Conservation (phyloP, 2,113 vertebrate genomes). For the Lichenostomus cassidix region DNA sequence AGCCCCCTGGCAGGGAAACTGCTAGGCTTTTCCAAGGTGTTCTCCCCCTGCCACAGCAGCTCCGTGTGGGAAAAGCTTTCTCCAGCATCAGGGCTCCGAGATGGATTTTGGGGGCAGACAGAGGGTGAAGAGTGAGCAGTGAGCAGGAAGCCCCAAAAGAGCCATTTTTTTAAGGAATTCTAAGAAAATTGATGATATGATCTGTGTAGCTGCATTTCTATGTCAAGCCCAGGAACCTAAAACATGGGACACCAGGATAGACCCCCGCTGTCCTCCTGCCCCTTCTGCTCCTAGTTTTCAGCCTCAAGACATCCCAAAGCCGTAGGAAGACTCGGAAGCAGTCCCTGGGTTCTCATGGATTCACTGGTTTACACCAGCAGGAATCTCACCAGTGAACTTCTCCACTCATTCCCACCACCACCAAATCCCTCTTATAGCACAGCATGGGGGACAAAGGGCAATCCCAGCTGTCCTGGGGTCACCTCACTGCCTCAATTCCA, state of each 20-base stretch:
- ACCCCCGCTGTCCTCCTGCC: too few species aligned
- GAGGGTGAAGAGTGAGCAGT: fast-evolving
- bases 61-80: not conserved
- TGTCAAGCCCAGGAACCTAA: fast-evolving
- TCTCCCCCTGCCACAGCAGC: not conserved
- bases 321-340: not conserved
- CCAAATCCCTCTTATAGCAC: not conserved
- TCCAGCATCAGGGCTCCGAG: fast-evolving
- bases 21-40: fast-evolving
- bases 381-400: fast-evolving
- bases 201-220: fast-evolving
- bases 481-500: not conserved
- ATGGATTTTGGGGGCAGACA: not conserved
- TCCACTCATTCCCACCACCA: not conserved
- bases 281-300: not conserved
- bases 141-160: not conserved
- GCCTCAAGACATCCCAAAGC: not conserved
- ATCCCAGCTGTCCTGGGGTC: not conserved
- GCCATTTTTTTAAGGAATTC: fast-evolving
- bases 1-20: not conserved
- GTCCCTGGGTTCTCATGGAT: not conserved
- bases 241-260: fast-evolving
- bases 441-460: fast-evolving
- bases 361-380: fast-evolving
- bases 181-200: not conserved